Conservation (phyloP, 1,140 invertebrate species). For the Drosophila subpulchrella region DNA sequence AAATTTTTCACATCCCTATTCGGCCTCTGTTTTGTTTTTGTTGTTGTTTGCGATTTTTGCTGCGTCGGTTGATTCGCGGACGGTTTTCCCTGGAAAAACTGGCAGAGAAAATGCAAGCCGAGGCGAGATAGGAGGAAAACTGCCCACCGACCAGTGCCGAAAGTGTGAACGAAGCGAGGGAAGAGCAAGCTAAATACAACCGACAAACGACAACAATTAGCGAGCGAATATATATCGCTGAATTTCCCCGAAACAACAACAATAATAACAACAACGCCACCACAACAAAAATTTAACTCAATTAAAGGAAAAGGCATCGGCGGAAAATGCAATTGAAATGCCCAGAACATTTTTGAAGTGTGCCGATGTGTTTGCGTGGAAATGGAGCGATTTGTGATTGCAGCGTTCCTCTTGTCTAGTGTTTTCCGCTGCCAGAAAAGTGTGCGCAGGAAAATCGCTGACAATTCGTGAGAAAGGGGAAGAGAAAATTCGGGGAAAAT, state of each 20-base stretch:
- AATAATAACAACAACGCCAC: not conserved
- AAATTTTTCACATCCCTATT: no score
- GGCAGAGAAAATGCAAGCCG: conserved; percentile 29
- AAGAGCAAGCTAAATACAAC: not conserved
- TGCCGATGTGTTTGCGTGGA: conserved; percentile 41
- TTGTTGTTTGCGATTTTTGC: conserved; percentile 12
- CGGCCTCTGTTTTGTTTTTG: not conserved
- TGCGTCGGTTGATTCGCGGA: conserved; percentile 39
- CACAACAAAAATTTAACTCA: conserved; percentile 46
- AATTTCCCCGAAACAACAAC: conserved; percentile 16
- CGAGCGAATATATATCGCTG: conserved; percentile 6
- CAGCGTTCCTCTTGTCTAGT: conserved; percentile 30
- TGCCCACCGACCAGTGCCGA: conserved; percentile 7
- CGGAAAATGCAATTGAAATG: conserved; percentile 33
- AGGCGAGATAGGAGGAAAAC: conserved; percentile 27
- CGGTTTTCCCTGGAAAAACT: conserved; percentile 25
- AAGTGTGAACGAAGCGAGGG: conserved; percentile 1
- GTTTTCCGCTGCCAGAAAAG: conserved; percentile 51
- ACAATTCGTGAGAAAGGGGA: conserved; percentile 51
- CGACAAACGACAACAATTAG: conserved; percentile 18
- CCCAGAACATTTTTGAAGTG: conserved; percentile 30
- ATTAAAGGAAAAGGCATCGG: conserved; percentile 30
- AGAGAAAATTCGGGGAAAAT: conserved; percentile 61
- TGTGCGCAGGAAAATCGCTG: conserved; percentile 66
- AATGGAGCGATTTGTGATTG: conserved; percentile 61